Evolutionary conservation across 1,140 invertebrate species (phyloP), one percentile per base, ranked within the genome.

Genomic region (Drosophila rhopaloa): DNA sequence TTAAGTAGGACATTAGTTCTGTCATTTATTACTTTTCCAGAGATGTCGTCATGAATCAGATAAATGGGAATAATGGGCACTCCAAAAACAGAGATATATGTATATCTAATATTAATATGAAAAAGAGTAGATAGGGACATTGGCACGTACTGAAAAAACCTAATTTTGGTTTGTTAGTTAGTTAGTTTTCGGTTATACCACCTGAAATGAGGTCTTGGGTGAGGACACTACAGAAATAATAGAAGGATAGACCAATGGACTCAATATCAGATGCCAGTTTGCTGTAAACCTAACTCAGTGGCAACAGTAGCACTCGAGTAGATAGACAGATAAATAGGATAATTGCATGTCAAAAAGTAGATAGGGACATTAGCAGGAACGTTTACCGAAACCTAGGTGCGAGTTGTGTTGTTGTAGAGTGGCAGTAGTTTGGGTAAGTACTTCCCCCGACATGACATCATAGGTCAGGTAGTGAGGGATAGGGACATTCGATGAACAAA

Each of bases 11-110:
- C 14, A 54, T 16, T 48, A 4, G 37, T 14, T 11, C 14, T 41
- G 40, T 7, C 24, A 24, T 55, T 41, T 27, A 14, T 8, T 41
- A 35, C 16, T 27, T 27, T 19, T 5, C 37, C 10, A 24, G n/a
- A 43, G 16, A 50, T 65, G 37, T 67, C 46, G 65, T 67, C 65
- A 68, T 66, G 58, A 44, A 44, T 47, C 35, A 66, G 13, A 14
- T 10, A 59, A 14, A 59, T 59, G 40, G 10, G 9, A 7, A 58
- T 38, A 48, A 32, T 32, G 41, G 29, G 14, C 9, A 43, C 24
- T 63, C 16, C 27, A 35, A 8, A 35, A 59, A n/a, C 1, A 19
- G 27, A 13, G 16, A 27, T 14, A 47, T 8, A 47, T 5, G 24
- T 38, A 47, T 29, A 46, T 6, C 24, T 10, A 4, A 5, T 7